Evolutionary conservation across 1,140 invertebrate genomes (phyloP).

Genomic region (Ganaspis sp.): DNA sequence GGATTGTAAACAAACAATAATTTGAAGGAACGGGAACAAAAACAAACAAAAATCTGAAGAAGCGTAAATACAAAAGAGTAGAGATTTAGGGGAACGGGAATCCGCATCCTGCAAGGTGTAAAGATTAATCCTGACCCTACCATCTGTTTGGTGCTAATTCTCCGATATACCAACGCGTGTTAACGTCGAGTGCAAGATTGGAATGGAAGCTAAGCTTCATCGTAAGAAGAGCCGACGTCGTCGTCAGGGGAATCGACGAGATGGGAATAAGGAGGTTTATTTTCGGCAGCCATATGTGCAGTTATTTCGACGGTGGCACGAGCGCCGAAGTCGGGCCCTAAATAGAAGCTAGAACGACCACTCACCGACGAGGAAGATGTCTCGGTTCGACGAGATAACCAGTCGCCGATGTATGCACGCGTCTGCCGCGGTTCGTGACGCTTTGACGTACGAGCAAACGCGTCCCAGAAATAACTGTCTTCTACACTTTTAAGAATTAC

Average conservation of each 20-base stretch:
- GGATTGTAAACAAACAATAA: too few relatives aligned
- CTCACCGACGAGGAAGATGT: slow-evolving; percentile 40
- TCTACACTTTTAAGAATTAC: neutral
- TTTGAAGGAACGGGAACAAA: too few relatives aligned
- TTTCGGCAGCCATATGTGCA: slow-evolving; percentile 74
- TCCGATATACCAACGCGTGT: slow-evolving; percentile 39
- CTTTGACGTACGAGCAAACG: slow-evolving; percentile 15
- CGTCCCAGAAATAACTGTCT: slow-evolving; percentile 19
- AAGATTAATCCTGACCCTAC: slow-evolving; percentile 11
- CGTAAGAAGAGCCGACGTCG: slow-evolving; percentile 14
- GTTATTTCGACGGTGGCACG: slow-evolving; percentile 71
- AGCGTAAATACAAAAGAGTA: too few relatives aligned
- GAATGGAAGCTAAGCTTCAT: slow-evolving; percentile 41
- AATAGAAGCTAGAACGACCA: slow-evolving; percentile 45
- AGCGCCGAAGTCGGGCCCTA: slow-evolving; percentile 51
- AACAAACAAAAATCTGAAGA: neutral
- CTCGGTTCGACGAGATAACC: slow-evolving; percentile 35
- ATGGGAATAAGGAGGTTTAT: slow-evolving; percentile 75
- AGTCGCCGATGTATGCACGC: slow-evolving; percentile 28
- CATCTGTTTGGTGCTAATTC: slow-evolving; percentile 25
- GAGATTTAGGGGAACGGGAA: too few relatives aligned
- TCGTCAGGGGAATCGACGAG: slow-evolving; percentile 52
- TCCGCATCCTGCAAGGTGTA: too few relatives aligned
- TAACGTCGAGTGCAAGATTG: slow-evolving; percentile 46
- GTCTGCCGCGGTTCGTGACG: slow-evolving; percentile 18